phyloP scores from a whole-genome alignment of 2,888 invertebrate species.

The Agriopis leucophaearia region DNA sequence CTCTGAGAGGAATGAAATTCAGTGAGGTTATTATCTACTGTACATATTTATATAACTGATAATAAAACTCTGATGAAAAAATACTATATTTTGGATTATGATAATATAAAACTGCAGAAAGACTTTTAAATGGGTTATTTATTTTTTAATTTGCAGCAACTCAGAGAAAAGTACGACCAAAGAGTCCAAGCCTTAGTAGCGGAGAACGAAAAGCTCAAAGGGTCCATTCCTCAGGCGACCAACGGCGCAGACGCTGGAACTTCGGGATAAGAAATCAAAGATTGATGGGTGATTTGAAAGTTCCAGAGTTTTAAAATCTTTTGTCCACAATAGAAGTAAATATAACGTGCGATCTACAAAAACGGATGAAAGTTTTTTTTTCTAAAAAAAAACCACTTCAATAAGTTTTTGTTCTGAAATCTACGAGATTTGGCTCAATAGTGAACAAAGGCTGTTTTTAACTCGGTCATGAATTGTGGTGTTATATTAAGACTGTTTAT shows the following conservation, averaged over 20 bases:
- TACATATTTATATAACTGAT: background rate
- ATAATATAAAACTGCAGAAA: background rate
- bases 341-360: background rate
- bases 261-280: slow-evolving; percentile 24
- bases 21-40: no score
- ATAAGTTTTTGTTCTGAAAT: background rate
- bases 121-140: background rate
- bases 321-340: background rate
- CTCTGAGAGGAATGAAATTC: no score
- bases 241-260: slow-evolving; percentile 32
- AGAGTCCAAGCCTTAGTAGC: slow-evolving; percentile 86
- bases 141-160: slow-evolving; percentile 79
- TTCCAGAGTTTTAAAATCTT: background rate
- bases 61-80: background rate
- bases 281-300: no score
- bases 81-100: background rate
- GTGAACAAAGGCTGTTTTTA: background rate
- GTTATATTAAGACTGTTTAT: slow-evolving; percentile 37
- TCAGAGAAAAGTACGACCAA: slow-evolving; percentile 89
- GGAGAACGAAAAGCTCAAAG: slow-evolving; percentile 80
- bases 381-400: background rate
- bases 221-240: slow-evolving; percentile 32
- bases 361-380: background rate
- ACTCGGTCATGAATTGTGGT: slow-evolving; percentile 6
- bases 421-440: background rate